phyloP scores from a whole-genome alignment of 2,797 vertebrate species.

The Scolopax bukidnonensis region DNA sequence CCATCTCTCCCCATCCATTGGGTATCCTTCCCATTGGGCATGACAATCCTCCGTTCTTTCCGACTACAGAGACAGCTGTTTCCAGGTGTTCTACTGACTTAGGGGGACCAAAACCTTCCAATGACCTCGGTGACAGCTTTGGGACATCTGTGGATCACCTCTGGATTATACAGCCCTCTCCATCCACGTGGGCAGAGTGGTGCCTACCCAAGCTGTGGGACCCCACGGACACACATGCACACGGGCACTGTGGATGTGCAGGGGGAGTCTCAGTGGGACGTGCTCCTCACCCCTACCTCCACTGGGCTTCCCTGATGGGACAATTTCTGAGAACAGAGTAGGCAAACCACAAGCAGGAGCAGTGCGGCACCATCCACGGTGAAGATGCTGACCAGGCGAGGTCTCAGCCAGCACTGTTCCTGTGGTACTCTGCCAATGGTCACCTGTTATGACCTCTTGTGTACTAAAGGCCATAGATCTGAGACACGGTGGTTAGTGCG shows the following conservation, averaged over 20 bases:
- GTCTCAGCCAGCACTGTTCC: background rate
- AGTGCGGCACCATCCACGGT: background rate
- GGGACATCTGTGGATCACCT: background rate
- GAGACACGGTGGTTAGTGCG: accelerated
- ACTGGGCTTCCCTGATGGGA: accelerated
- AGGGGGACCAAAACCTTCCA: background rate
- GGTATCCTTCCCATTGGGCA: background rate
- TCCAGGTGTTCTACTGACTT: background rate
- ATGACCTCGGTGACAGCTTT: background rate
- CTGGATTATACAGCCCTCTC: background rate
- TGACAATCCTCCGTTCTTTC: background rate
- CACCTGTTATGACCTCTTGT: accelerated
- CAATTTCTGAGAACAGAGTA: background rate
- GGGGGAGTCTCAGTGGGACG: accelerated
- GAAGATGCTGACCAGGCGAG: accelerated
- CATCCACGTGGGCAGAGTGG: accelerated
- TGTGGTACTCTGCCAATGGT: background rate
- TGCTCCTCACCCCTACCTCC: accelerated
- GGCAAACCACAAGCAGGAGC: background rate
- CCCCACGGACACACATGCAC: accelerated
- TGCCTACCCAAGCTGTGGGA: background rate
- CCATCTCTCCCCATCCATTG: background rate
- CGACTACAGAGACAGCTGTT: background rate
- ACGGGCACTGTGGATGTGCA: accelerated
- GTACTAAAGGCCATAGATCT: accelerated